Evolutionary conservation across 2,888 invertebrate genomes (phyloP), one percentile per base, ranked within the genome.

Genomic region (Acanthococcus lagerstroemiae): DNA sequence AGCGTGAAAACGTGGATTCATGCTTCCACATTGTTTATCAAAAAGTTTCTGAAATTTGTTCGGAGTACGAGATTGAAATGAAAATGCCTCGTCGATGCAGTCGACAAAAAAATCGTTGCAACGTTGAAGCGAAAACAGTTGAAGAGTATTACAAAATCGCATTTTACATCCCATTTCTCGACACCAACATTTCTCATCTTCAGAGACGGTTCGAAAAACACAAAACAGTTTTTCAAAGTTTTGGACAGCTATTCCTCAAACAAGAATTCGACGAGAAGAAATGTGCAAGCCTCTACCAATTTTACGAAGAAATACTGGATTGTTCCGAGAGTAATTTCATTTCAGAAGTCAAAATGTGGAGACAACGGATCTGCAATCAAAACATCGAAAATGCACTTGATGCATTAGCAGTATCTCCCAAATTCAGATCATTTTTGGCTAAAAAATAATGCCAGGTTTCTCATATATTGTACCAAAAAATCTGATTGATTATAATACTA

Each of bases 261-360:
- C 56, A 56, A 30, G 56, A 56, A 30, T 56, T 30, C 12, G 37
- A 26, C 17, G 56, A 56, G 21, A 30, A 56, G 4, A 56, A 56
- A 26, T 56, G 37, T 30, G 56, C 56, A n/a, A 26, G 37, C 30
- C 56, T 56, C 30, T 56, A 30, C 37, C 26, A 26, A 56, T 30
- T 56, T 26, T 56, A 56, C 56, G 17, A 56, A 56, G 56, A 56
- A 30, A 30, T 56, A 56, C 21, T 56, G 56, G 30, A 30, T 30
- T 56, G 56, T 56, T 56, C n/a, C n/a, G n/a, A n/a, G n/a, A n/a
- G n/a, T n/a, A n/a, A n/a, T n/a, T n/a, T n/a, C n/a, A n/a, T n/a
- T n/a, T 30, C 56, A 56, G 56, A 56, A 56, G 37, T 56, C 56
- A 26, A 56, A 56, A 56, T 56, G 37, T 56, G 56, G 56, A 26